These are phyloP conservation scores for Chrysopa pallens DNA, from an alignment of 1,140 invertebrate genomes.

Conservation along the genomic window DNA sequence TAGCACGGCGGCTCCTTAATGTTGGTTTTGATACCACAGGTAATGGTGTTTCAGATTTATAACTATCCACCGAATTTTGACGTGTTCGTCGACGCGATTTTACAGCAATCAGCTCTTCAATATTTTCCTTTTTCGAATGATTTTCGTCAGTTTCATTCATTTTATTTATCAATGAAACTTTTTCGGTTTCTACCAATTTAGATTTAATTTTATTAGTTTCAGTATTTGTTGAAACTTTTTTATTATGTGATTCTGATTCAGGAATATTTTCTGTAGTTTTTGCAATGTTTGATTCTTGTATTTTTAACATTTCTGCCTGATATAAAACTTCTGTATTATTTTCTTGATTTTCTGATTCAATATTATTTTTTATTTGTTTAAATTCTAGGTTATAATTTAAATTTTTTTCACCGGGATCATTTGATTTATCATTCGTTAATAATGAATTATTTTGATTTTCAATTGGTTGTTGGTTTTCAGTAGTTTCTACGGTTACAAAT, in stretches of 20 bases:
- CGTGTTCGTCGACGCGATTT: not conserved
- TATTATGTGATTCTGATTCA: not conserved
- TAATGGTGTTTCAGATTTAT: not conserved
- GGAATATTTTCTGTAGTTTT: not conserved
- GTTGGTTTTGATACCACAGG: not conserved
- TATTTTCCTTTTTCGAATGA: not conserved
- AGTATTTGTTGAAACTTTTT: not conserved
- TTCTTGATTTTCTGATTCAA: not conserved
- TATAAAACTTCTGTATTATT: not conserved
- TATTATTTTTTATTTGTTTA: no score
- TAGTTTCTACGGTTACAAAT: no score
- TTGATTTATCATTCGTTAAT: no score
- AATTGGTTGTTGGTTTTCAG: no score
- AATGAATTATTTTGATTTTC: no score
- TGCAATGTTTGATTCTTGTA: not conserved
- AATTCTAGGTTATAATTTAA: no score
- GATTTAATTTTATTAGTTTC: not conserved
- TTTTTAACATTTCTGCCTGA: not conserved
- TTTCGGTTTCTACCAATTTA: not conserved
- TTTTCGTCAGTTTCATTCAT: not conserved
- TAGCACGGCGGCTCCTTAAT: not conserved
- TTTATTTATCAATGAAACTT: not conserved
- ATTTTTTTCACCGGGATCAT: no score
- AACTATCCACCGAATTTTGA: not conserved
- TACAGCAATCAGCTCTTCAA: not conserved